A percentile compares a stretch with the other conserved stretches of the same genome.
phyloP scores from a whole-genome alignment of 2,797 vertebrate genomes.

The Prunella strophiata region DNA sequence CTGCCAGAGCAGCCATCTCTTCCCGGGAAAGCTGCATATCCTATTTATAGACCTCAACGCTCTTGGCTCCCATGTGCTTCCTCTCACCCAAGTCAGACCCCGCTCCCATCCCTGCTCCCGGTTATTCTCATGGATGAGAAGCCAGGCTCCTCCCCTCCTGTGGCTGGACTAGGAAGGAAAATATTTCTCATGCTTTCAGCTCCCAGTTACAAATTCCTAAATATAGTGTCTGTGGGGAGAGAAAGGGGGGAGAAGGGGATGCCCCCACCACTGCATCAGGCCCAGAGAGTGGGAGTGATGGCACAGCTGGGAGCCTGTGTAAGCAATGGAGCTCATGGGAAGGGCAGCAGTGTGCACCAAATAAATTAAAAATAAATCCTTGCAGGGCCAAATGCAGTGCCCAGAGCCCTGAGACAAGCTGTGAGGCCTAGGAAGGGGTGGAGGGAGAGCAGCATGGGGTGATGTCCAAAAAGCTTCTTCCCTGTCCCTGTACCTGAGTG shows the following conservation, averaged over 20 bases:
- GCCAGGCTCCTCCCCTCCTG: neutral
- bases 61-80: neutral
- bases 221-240: rapidly evolving
- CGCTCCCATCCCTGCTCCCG: rapidly evolving
- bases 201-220: neutral
- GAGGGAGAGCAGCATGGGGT: neutral
- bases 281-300: neutral
- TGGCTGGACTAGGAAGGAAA: neutral
- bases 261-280: rapidly evolving
- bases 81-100: neutral
- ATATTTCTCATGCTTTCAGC: neutral
- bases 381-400: rapidly evolving
- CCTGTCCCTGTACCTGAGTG: constrained; percentile 78
- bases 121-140: neutral
- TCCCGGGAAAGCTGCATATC: neutral
- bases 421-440: neutral
- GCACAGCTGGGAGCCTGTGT: neutral
- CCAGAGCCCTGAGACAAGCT: neutral
- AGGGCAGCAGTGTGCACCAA: rapidly evolving
- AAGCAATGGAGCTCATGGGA: rapidly evolving
- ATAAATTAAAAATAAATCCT: neutral
- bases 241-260: neutral
- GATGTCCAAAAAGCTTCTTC: neutral
- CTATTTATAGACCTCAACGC: neutral
- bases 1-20: neutral